phyloP scores from a whole-genome alignment of 2,797 vertebrate species.

The Chelonia mydas region DNA sequence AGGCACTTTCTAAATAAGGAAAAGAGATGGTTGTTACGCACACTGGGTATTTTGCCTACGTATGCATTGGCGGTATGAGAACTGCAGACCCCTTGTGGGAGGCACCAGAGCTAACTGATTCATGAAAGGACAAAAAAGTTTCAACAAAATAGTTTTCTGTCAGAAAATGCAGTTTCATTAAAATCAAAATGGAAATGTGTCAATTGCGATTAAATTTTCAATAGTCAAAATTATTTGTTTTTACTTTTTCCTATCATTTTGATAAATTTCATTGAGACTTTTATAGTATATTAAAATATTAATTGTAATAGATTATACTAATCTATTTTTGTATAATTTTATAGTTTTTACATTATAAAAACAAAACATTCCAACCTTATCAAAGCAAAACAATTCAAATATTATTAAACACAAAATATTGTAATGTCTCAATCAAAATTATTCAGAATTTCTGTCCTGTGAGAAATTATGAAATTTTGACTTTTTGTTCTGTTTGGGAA shows the following conservation, averaged over 20 bases:
- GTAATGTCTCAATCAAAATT: neutral
- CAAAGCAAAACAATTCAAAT: neutral
- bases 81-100: neutral
- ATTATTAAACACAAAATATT: neutral
- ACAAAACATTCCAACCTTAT: neutral
- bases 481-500: neutral
- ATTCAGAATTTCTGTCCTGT: neutral
- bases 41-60: neutral
- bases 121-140: neutral
- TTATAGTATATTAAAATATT: neutral
- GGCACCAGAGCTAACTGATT: neutral
- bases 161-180: accelerated
- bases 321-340: neutral
- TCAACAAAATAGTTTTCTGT: neutral
- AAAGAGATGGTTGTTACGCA: neutral
- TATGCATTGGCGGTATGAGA: neutral
- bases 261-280: neutral
- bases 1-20: neutral
- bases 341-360: neutral
- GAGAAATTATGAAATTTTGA: neutral
- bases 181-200: neutral
- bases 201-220: neutral
- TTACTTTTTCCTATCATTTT: neutral
- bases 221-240: neutral
- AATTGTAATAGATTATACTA: neutral